Conservation (phyloP, 2,113 vertebrate species). For the Coregonus clupeaformis region DNA sequence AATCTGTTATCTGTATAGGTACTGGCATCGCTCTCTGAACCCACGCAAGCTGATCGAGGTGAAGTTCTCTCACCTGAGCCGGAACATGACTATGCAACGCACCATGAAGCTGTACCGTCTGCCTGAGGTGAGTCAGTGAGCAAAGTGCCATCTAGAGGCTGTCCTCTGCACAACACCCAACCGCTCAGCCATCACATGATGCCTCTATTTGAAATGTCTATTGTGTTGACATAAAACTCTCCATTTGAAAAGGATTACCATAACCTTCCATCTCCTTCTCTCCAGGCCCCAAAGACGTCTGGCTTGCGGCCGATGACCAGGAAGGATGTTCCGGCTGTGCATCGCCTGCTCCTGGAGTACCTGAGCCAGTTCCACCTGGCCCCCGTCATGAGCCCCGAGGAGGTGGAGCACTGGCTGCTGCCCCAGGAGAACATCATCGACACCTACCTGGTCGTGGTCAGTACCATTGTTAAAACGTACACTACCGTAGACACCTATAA, state of each 20-base stretch:
- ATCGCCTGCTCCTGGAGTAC: conserved; percentile 85
- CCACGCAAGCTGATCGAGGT: conserved; percentile 97
- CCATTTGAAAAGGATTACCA: not conserved
- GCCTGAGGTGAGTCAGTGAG: conserved; percentile 78
- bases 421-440: conserved; percentile 96
- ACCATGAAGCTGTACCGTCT: conserved; percentile 98
- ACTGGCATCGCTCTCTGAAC: conserved; percentile 98
- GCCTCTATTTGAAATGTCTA: not conserved
- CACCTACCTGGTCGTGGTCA: conserved; percentile 95
- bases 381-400: conserved; percentile 86
- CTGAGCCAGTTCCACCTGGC: conserved; percentile 91
- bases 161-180: not conserved
- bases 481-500: no score
- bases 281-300: conserved; percentile 84
- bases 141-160: not conserved
- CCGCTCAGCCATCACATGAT: not conserved
- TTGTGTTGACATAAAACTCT: no score
- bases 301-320: conserved; percentile 90
- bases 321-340: conserved; percentile 85
- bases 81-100: conserved; percentile 99
- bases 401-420: conserved; percentile 95
- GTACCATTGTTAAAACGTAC: conserved; percentile 1
- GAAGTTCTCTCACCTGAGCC: conserved; percentile 97
- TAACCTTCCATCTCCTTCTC: not conserved
- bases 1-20: conserved; percentile 71